Percentiles rank a stretch among this genome's conserved stretches.
phyloP scores from a whole-genome alignment of 2,113 vertebrate species.

The Macroglossus sobrinus region DNA sequence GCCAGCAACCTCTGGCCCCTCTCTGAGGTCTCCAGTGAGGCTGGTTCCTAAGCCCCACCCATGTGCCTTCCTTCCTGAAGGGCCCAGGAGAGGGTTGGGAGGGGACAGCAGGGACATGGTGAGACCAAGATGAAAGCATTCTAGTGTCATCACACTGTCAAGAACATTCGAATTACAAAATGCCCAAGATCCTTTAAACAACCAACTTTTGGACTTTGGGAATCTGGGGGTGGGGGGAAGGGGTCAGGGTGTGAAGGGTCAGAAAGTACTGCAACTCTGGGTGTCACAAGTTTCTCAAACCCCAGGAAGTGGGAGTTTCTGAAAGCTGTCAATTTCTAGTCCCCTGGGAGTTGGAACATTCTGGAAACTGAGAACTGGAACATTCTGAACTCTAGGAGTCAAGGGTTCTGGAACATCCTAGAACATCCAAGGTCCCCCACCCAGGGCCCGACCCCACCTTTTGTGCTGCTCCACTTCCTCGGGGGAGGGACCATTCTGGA shows the following conservation, averaged over 20 bases:
- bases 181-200: not conserved
- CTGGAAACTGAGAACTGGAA: not conserved
- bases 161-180: not conserved
- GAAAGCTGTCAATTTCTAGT: not conserved
- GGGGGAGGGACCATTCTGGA: constrained; percentile 88
- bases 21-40: not conserved
- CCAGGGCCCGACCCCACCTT: constrained; percentile 79
- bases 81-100: not conserved
- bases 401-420: not conserved
- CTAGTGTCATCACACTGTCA: not conserved
- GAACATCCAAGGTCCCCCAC: not conserved
- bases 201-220: not conserved
- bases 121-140: not conserved
- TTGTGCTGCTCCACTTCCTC: constrained; percentile 90
- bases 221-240: not conserved
- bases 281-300: not conserved
- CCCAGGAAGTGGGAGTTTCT: not conserved
- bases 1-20: not conserved
- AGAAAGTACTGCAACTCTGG: not conserved
- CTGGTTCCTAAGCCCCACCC: not conserved
- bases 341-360: not conserved
- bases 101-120: not conserved
- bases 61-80: not conserved
- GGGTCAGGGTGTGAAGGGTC: not conserved
- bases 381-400: not conserved